Evolutionary conservation across 2,888 invertebrate genomes (phyloP).

Genomic region (Chesias legatella): DNA sequence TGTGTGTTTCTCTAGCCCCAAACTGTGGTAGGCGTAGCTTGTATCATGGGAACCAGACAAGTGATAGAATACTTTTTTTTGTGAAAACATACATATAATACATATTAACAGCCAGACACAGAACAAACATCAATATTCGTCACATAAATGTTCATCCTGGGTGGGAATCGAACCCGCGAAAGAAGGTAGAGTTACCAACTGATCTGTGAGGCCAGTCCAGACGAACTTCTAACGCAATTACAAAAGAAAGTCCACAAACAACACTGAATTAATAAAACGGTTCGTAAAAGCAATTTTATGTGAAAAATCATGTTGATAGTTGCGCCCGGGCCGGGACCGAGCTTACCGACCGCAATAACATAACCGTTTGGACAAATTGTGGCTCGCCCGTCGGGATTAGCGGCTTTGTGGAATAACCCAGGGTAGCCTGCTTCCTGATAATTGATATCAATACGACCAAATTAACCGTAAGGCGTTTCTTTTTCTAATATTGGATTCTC

Average conservation of each 20-base stretch:
- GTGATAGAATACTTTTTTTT: no score
- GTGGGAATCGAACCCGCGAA: no score
- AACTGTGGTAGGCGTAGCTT: no score
- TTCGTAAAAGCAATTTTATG: slow-evolving; percentile 52
- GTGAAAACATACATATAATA: no score
- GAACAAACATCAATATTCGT: no score
- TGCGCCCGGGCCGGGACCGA: slow-evolving; percentile 44
- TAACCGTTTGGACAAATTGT: slow-evolving; percentile 79
- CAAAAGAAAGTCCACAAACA: slow-evolving; percentile 11
- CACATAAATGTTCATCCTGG: no score
- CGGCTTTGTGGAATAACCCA: slow-evolving; percentile 73
- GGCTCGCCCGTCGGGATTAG: slow-evolving; percentile 69
- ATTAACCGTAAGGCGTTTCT: slow-evolving; percentile 59
- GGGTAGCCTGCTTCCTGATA: slow-evolving; percentile 61
- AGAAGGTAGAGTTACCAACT: no score
- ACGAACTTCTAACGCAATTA: slow-evolving; percentile 16
- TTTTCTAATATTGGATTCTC: slow-evolving; percentile 26
- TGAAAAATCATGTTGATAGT: slow-evolving; percentile 62
- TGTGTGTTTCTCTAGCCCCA: no score
- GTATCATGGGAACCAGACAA: no score
- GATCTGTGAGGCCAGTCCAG: no score
- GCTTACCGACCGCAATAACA: slow-evolving; percentile 76
- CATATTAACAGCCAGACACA: no score
- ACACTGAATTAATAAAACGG: slow-evolving; percentile 44
- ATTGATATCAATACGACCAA: slow-evolving; percentile 73